These are phyloP conservation scores for Hyposoter didymator DNA, from an alignment of 2,888 invertebrate genomes.

Conservation along the genomic window DNA sequence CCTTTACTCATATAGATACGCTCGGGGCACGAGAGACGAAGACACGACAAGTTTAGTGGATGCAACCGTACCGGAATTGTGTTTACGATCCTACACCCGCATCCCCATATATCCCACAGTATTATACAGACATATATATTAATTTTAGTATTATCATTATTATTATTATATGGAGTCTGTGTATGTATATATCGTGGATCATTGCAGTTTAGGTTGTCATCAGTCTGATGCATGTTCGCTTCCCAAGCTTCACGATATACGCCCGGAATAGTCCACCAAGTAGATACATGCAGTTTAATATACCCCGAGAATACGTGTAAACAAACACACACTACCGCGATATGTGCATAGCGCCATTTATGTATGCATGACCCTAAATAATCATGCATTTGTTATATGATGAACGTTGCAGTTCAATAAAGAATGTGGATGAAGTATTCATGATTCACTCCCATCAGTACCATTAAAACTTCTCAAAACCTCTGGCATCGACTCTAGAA, in stretches of 20 bases:
- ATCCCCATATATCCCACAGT: conserved; percentile 10
- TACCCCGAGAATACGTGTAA: neutral
- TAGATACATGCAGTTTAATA: conserved; percentile 15
- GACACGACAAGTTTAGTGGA: conserved; percentile 40
- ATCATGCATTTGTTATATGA: neutral
- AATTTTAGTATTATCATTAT: neutral
- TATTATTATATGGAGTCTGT: neutral
- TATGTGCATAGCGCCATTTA: neutral
- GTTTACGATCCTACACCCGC: conserved; percentile 61
- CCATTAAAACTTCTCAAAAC: neutral
- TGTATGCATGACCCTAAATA: neutral
- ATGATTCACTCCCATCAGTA: neutral
- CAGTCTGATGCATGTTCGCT: conserved; percentile 30
- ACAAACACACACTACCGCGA: neutral
- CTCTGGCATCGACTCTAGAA: neutral
- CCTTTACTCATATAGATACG: conserved; percentile 38
- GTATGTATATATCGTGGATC: conserved; percentile 20
- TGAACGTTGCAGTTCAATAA: neutral
- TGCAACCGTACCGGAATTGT: conserved; percentile 60
- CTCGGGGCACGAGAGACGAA: conserved; percentile 47
- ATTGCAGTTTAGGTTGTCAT: conserved; percentile 61
- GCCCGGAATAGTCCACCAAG: neutral
- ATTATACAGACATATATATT: conserved; percentile 5
- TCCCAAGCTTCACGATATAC: conserved; percentile 12
- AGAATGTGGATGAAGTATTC: neutral